Evolutionary conservation across 2,113 vertebrate genomes (phyloP).

Genomic region (Callaeas wilsoni): DNA sequence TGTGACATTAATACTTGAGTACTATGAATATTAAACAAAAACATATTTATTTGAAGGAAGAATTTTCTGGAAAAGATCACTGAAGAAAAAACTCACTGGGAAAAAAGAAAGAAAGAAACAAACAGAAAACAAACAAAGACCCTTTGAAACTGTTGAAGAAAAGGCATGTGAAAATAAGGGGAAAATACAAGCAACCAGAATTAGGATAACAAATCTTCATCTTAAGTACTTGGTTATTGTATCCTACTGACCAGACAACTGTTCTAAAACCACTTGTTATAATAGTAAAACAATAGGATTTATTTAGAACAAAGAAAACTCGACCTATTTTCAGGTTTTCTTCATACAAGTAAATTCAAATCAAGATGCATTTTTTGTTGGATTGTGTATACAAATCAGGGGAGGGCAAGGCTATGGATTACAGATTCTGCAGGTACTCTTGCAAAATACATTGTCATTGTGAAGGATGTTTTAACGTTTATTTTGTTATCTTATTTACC

Average conservation of each 20-base stretch:
- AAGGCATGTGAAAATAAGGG: background rate
- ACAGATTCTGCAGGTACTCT: background rate
- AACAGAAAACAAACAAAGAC: background rate
- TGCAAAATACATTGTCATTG: background rate
- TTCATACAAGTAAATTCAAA: background rate
- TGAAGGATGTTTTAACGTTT: background rate
- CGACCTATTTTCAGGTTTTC: background rate
- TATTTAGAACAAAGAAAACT: background rate
- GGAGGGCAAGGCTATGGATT: rapidly evolving
- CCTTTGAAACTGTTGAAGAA: background rate
- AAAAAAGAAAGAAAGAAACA: background rate
- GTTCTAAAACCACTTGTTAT: background rate
- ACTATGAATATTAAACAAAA: background rate
- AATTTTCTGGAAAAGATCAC: background rate
- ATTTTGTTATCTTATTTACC: background rate
- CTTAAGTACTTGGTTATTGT: background rate
- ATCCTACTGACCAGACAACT: background rate
- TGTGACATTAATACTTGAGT: background rate
- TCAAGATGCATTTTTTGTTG: background rate
- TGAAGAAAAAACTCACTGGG: background rate
- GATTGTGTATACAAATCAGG: background rate
- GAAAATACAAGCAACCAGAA: background rate
- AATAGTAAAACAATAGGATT: background rate
- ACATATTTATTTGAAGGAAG: background rate
- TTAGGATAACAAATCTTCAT: background rate